Percentiles rank a stretch among this genome's conserved stretches.
These are phyloP conservation scores for Leptopilina drosophilae DNA, from an alignment of 2,888 invertebrate species.

Conservation along the genomic window DNA sequence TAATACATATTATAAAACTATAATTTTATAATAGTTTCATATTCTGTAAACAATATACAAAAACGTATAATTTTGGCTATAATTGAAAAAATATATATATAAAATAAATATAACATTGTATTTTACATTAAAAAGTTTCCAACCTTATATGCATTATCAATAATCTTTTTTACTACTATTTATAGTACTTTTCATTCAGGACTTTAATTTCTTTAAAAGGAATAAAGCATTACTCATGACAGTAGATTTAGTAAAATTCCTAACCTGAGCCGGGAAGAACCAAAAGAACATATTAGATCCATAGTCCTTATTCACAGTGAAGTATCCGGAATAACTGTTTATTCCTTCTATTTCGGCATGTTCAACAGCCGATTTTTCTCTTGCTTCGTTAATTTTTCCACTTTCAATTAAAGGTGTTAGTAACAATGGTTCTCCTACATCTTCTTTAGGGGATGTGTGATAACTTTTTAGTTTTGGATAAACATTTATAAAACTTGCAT, in stretches of 20 bases:
- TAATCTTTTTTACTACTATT: no score
- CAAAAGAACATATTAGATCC: conserved; percentile 94
- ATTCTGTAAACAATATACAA: no score
- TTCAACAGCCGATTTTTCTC: conserved; percentile 79
- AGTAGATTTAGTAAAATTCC: not conserved
- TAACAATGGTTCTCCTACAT: conserved; percentile 83
- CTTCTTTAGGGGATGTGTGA: conserved; percentile 51
- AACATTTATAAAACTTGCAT: conserved; percentile 53
- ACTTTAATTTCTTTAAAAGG: no score
- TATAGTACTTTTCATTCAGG: no score
- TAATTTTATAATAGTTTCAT: no score
- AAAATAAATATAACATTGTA: no score
- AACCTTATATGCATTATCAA: no score
- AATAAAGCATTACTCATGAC: no score
- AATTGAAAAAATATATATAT: no score
- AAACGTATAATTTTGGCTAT: no score
- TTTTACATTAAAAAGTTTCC: no score
- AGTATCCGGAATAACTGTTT: conserved; percentile 87
- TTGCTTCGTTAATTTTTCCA: conserved; percentile 84
- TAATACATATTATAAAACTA: no score
- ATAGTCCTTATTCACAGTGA: conserved; percentile 88
- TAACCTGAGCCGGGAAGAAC: conserved; percentile 88
- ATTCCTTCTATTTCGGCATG: conserved; percentile 80
- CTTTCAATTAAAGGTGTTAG: conserved; percentile 86
- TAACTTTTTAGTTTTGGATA: conserved; percentile 69